Evolutionary conservation across 2,113 vertebrate species (phyloP).

Genomic region (Xiphophorus couchianus): DNA sequence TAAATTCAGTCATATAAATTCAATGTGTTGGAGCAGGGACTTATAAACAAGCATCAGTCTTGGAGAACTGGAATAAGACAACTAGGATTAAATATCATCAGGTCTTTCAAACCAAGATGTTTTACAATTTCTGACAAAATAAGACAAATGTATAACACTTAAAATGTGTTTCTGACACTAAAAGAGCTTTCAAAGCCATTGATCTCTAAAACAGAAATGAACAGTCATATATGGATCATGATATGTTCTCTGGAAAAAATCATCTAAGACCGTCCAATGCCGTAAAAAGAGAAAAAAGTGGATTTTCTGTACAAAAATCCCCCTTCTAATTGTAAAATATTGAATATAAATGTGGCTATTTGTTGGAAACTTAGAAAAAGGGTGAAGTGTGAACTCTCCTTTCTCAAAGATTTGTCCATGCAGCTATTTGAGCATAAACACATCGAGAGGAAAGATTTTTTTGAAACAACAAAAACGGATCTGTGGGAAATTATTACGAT

Average conservation of each 20-base stretch:
- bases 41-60: background rate
- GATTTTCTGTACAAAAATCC: background rate
- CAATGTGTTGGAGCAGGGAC: background rate
- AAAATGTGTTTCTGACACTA: background rate
- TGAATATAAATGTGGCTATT: background rate
- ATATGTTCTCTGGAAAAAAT: background rate
- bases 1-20: background rate
- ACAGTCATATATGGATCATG: background rate
- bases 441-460: background rate
- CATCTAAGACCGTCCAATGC: background rate
- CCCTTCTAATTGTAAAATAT: background rate
- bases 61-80: background rate
- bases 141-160: background rate
- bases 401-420: background rate
- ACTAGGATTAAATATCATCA: background rate
- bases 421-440: background rate
- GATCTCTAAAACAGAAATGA: background rate
- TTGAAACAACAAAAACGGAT: background rate
- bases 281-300: background rate
- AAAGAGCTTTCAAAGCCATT: background rate
- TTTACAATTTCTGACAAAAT: background rate
- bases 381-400: background rate
- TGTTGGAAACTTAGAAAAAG: background rate
- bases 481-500: background rate
- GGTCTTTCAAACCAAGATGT: background rate